A percentile compares a stretch with the other conserved stretches of the same genome.
Evolutionary conservation across 2,113 vertebrate genomes (phyloP).

Genomic region (Clupea harengus): DNA sequence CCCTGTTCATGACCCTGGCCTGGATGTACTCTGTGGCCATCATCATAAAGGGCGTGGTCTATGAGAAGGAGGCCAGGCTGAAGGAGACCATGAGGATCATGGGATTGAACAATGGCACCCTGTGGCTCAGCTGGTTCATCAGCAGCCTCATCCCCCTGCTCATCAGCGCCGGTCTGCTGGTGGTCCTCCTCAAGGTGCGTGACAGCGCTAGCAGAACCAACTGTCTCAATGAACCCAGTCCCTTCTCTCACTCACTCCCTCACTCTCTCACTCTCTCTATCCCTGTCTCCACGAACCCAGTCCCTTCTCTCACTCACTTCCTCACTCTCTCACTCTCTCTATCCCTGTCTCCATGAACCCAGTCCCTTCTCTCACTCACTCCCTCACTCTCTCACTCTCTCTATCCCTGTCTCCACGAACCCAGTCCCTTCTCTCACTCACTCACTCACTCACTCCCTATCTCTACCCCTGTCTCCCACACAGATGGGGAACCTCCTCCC

Average conservation of each 20-base stretch:
- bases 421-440: not conserved
- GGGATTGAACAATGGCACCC: slow-evolving; percentile 89
- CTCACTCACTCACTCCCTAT: not conserved
- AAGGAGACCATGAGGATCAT: slow-evolving; percentile 99
- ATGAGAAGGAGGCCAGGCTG: slow-evolving; percentile 94
- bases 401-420: not conserved
- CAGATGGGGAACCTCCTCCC: slow-evolving; percentile 93
- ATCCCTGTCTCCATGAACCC: not conserved
- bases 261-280: not conserved
- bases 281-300: not conserved
- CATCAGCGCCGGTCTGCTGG: slow-evolving; percentile 85
- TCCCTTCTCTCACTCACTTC: not conserved
- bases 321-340: not conserved
- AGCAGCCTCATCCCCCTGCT: slow-evolving; percentile 92
- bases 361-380: not conserved
- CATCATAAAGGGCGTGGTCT: slow-evolving; percentile 95
- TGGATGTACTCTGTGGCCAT: slow-evolving; percentile 99
- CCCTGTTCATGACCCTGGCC: slow-evolving; percentile 95
- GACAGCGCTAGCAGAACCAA: no score
- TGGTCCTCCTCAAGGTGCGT: slow-evolving; percentile 85
- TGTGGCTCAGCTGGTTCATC: slow-evolving; percentile 98
- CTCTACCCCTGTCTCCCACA: slow-evolving; percentile 35
- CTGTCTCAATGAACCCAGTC: no score
- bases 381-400: not conserved
- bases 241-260: not conserved